Evolutionary conservation across 1,140 invertebrate genomes (phyloP), one percentile per base, ranked within the genome.

Genomic region (Aphaenogaster floridana): DNA sequence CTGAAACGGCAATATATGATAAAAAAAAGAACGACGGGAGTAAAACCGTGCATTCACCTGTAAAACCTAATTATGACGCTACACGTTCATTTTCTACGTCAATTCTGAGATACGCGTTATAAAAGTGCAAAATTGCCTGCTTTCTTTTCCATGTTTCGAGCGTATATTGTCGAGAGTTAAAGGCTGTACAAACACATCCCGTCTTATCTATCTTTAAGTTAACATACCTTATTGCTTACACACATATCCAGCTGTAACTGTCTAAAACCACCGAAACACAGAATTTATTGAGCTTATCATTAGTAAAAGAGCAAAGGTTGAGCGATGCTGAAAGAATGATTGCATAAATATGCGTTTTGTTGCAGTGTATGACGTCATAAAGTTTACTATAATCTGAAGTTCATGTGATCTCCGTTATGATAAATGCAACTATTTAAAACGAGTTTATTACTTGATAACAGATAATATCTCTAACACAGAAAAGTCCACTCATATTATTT

Each of bases 201-300:
- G 4, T 28, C 39, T 77, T 77, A 77, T 74, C 9, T 68, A 42
- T 72, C 6, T 76, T 76, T 42, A 45, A 42, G 7, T 61, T 77
- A 69, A 28, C 8, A 9, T 61, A 28, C 57, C n/a, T 21, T 13
- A 8, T 17, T 77, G 17, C n/a, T 57, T 61, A 34, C 45, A 34
- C 13, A 28, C 8, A 17, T 57, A 76, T 59, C n/a, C 48, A 74
- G 15, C 36, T 34, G n/a, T 28, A 45, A 11, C 21, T 61, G 17
- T 28, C 52, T 42, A 21, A 59, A 76, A 57, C 21, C 21, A 77
- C 8, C 52, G 7, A 61, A 61, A 61, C 11, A 45, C 8, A n/a
- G 6, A 28, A 59, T 76, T 76, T 76, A 59, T 42, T 45, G 39
- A 15, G 17, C 42, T 74, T 74, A 59, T 76, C 34, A 57, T 39